A percentile compares a stretch with the other conserved stretches of the same genome.
Conservation (phyloP, 2,113 vertebrate species). For the Leiothrix lutea region DNA sequence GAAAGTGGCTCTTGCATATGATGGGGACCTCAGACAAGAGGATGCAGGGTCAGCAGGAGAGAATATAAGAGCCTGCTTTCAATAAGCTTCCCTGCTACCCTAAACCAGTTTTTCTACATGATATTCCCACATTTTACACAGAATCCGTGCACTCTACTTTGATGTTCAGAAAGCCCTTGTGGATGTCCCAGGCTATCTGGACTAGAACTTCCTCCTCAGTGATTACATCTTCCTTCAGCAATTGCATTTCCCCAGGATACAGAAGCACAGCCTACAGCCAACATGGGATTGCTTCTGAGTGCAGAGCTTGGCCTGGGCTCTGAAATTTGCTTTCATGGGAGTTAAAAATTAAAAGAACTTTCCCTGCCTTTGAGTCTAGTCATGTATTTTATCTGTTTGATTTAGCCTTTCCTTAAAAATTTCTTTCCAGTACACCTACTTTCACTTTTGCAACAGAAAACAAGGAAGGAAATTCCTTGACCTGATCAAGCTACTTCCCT, state of each 20-base stretch:
- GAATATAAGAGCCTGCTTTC: not conserved
- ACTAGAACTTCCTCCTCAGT: not conserved
- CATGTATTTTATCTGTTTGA: not conserved
- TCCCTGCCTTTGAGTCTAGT: not conserved
- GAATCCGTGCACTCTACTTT: not conserved
- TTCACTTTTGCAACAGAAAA: not conserved
- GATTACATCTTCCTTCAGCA: not conserved
- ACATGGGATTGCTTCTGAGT: not conserved
- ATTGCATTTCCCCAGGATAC: not conserved
- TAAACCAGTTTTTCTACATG: not conserved
- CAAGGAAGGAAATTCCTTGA: not conserved
- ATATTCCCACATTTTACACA: not conserved
- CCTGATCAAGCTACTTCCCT: not conserved
- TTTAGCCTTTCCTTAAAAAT: not conserved
- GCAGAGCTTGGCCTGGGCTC: not conserved
- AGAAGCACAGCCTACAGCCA: not conserved
- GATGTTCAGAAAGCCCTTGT: not conserved
- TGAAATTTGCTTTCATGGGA: not conserved
- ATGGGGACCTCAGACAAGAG: no score
- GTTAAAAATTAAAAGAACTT: not conserved
- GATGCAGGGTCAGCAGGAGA: not conserved
- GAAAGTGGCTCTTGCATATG: rapidly evolving
- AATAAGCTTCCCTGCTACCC: not conserved
- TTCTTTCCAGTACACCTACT: not conserved
- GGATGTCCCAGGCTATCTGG: not conserved